Evolutionary conservation across 2,797 vertebrate species (phyloP), one percentile per base, ranked within the genome.

Genomic region (Dendrocincla tyrannina): DNA sequence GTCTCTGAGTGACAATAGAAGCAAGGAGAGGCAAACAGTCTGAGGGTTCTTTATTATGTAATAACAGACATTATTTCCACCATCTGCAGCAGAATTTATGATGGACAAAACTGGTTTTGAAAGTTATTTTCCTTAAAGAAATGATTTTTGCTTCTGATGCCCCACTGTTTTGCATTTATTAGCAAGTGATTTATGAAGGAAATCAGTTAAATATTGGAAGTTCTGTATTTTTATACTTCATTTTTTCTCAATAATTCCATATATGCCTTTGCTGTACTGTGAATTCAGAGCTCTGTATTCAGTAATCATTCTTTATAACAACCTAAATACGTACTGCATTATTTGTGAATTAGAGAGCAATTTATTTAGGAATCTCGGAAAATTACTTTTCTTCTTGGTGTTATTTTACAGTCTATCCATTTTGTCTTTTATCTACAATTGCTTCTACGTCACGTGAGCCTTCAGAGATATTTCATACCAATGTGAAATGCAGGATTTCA

Each of bases 281-380:
- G 56, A 69, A 82, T 91, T 85, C 70, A 22, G 41, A 76, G 47
- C 60, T 80, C 67, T 6, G 1, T 23, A 87, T 88, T 92, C 89
- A 88, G 93, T 85, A 92, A 95, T 94, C 85, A 55, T 55, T 93
- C 95, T 96, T 94, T 80, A 82, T 70, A 81, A 82, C 80, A 87
- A 69, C 66, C 59, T 89, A 95, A 96, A 88, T 77, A 90, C 11
- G 46, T 85, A 84, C 74, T 78, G 49, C 25, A 88, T 83, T 95
- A 84, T 95, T 95, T 95, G 89, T 63, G 95, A 96, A 95, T 96
- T 92, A 96, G 87, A 81, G 60, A 93, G 69, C 83, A 86, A 89
- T 94, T 97, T 85, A 92, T 95, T 96, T 86, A 88, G 60, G 70
- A 84, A 87, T 91, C 94, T 93, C 67, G 33, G 62, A 85, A 94